Evolutionary conservation across 2,797 vertebrate genomes (phyloP).

Genomic region (Cynopterus sphinx): DNA sequence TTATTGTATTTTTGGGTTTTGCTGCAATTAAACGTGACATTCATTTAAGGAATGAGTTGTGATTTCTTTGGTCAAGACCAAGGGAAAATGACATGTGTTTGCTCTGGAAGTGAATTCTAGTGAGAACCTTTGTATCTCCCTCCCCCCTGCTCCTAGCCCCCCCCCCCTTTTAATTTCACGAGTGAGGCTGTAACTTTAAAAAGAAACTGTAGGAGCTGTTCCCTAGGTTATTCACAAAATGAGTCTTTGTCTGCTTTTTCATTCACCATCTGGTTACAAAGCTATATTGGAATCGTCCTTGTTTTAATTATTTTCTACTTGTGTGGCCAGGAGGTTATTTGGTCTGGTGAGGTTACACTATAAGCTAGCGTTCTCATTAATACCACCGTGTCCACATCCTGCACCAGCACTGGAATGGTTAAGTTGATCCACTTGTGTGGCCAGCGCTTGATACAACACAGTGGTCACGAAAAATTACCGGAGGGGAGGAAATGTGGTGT

Average conservation of each 20-base stretch:
- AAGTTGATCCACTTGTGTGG: constrained; percentile 87
- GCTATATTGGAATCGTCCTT: constrained; percentile 77
- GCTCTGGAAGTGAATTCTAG: constrained; percentile 21
- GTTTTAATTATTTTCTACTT: constrained; percentile 88
- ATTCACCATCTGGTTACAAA: constrained; percentile 84
- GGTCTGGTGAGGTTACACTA: constrained; percentile 82
- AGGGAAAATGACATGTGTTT: not conserved
- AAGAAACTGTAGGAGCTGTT: constrained; percentile 65
- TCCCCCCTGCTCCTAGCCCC: not conserved
- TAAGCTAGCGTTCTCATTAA: constrained; percentile 80
- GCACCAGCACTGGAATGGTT: constrained; percentile 61
- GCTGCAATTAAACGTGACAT: constrained; percentile 22
- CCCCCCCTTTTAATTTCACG: constrained; percentile 34
- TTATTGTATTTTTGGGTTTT: not conserved
- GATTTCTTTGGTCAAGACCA: constrained; percentile 49
- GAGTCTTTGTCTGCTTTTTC: constrained; percentile 77
- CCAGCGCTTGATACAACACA: constrained; percentile 80
- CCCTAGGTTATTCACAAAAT: constrained; percentile 78
- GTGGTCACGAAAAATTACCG: constrained; percentile 78
- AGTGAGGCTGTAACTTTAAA: constrained; percentile 64
- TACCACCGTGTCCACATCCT: constrained; percentile 81
- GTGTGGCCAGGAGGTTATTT: constrained; percentile 88
- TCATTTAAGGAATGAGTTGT: constrained; percentile 20
- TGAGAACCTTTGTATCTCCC: not conserved
- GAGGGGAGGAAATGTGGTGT: constrained; percentile 83